Conservation (phyloP, 2,888 invertebrate species). For the Schrankia costaestrigalis region DNA sequence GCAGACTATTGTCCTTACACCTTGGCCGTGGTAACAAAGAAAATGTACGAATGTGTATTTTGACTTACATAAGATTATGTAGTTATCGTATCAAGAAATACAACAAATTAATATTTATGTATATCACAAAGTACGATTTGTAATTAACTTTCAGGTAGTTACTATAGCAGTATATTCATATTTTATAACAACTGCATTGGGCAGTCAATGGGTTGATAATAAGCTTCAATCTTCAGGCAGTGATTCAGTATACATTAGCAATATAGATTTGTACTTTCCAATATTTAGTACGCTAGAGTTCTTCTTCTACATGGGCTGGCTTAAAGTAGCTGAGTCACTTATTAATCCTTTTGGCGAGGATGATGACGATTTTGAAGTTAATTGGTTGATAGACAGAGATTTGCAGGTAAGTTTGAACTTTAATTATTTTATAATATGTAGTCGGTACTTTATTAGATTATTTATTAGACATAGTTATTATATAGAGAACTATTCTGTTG, state of each 20-base stretch:
- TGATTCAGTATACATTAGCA: conserved; percentile 68
- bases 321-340: conserved; percentile 94
- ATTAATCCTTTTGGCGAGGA: conserved; percentile 96
- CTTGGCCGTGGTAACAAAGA: too few species aligned
- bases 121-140: background rate
- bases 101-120: background rate
- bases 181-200: conserved; percentile 93
- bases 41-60: too few species aligned
- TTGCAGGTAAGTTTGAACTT: conserved; percentile 82
- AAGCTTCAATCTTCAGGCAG: conserved; percentile 54
- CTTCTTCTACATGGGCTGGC: conserved; percentile 94
- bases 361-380: conserved; percentile 95
- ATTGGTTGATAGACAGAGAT: conserved; percentile 96
- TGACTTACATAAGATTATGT: too few species aligned
- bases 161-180: conserved; percentile 96
- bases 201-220: conserved; percentile 91
- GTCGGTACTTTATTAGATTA: too few species aligned
- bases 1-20: too few species aligned
- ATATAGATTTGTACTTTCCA: conserved; percentile 93
- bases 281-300: conserved; percentile 94
- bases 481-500: too few species aligned
- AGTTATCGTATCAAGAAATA: too few species aligned
- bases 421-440: background rate
- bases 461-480: too few species aligned
- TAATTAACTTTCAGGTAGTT: conserved; percentile 82